Conservation (phyloP, 2,797 vertebrate species). For the Eremophila alpestris region DNA sequence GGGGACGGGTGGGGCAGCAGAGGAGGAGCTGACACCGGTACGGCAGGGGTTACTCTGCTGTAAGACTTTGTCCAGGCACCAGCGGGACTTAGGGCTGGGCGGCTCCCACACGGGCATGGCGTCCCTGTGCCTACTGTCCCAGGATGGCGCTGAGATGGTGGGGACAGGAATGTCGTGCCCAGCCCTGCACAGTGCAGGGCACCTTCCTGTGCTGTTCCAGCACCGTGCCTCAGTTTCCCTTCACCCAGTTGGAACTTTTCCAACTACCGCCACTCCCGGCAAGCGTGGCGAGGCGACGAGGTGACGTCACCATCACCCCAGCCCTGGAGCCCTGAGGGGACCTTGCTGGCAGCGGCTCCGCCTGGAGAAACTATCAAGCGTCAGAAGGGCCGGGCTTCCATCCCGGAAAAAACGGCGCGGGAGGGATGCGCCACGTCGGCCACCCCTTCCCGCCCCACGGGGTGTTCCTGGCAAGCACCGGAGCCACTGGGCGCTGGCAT, state of each 20-base stretch:
- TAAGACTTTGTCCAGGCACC: not conserved
- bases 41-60: not conserved
- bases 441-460: not conserved
- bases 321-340: not conserved
- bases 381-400: conserved; percentile 30
- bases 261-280: not conserved
- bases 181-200: not conserved
- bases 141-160: not conserved
- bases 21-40: not conserved
- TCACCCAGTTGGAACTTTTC: not conserved
- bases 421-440: conserved; percentile 49
- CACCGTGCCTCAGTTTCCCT: not conserved
- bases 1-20: rapidly evolving
- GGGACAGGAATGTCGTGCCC: not conserved
- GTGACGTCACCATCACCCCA: not conserved
- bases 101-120: not conserved
- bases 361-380: conserved; percentile 62
- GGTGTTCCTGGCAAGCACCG: not conserved
- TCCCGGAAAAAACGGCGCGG: conserved; percentile 30
- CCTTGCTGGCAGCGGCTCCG: not conserved
- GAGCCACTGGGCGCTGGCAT: rapidly evolving
- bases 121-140: not conserved
- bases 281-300: not conserved
- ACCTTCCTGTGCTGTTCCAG: not conserved
- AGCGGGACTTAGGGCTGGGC: not conserved